These are phyloP conservation scores for Cerceris rybyensis DNA, from an alignment of 2,888 invertebrate genomes.

Conservation along the genomic window DNA sequence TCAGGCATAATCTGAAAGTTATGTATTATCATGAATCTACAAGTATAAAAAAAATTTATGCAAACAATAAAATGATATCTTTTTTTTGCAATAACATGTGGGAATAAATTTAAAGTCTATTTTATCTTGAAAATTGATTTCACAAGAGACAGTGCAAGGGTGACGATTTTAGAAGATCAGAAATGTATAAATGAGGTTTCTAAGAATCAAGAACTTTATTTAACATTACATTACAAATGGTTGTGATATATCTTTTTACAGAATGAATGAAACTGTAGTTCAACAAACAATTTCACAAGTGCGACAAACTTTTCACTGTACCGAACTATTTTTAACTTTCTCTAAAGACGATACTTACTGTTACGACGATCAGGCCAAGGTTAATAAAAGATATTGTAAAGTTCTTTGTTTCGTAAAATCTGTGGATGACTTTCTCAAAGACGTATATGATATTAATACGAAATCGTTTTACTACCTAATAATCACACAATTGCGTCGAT, in stretches of 20 bases:
- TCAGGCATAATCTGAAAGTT: slow-evolving; percentile 54
- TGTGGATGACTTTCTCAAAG: slow-evolving; percentile 32
- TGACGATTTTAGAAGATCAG: not conserved
- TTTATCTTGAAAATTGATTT: not conserved
- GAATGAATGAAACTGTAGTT: slow-evolving; percentile 9
- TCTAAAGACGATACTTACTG: slow-evolving; percentile 74
- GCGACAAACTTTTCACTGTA: slow-evolving; percentile 59
- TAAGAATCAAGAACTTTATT: slow-evolving; percentile 16
- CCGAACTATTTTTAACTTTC: slow-evolving; percentile 77
- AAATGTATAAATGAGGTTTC: slow-evolving; percentile 12
- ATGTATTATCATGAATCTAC: slow-evolving; percentile 28
- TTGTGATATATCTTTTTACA: slow-evolving; percentile 14
- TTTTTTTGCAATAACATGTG: not conserved
- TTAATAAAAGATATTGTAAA: slow-evolving; percentile 76
- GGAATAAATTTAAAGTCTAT: not conserved
- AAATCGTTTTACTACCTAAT: slow-evolving; percentile 4
- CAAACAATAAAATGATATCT: not conserved
- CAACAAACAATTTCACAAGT: slow-evolving; percentile 34
- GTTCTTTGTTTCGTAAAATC: slow-evolving; percentile 75
- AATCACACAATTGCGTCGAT: slow-evolving; percentile 43
- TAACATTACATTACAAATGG: slow-evolving; percentile 16
- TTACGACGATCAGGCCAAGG: slow-evolving; percentile 78
- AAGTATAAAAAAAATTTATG: not conserved
- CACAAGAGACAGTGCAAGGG: not conserved
- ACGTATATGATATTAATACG: slow-evolving; percentile 13